Percentiles rank a stretch among this genome's conserved stretches.
Conservation (phyloP, 2,888 invertebrate species). For the Meganola albula region DNA sequence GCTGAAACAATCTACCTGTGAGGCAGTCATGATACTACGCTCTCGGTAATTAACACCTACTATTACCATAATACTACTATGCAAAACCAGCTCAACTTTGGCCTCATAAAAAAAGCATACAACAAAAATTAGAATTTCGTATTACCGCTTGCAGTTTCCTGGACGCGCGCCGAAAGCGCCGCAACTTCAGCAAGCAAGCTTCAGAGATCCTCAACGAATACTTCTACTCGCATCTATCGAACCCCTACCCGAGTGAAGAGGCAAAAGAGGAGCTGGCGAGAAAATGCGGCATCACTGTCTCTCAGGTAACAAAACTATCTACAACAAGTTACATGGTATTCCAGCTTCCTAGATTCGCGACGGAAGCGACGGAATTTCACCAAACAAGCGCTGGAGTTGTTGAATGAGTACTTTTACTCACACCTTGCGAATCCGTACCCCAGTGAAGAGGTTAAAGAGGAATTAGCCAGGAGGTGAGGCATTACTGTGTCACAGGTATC, state of each 20-base stretch:
- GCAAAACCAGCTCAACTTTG: constrained; percentile 46
- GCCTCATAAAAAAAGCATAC: constrained; percentile 29
- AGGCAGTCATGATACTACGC: constrained; percentile 99
- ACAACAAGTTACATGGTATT: too few species aligned
- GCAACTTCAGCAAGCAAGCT: constrained; percentile 99
- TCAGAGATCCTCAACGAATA: constrained; percentile 99
- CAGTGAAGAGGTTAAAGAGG: constrained; percentile 98
- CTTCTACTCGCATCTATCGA: constrained; percentile 99
- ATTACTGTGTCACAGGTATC: constrained; percentile 94
- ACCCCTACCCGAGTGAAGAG: constrained; percentile 99
- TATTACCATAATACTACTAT: constrained; percentile 1
- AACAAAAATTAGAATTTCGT: constrained; percentile 4
- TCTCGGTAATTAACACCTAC: constrained; percentile 70
- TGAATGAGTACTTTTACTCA: constrained; percentile 98
- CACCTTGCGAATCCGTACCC: constrained; percentile 98
- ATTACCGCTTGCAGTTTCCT: constrained; percentile 78
- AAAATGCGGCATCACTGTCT: constrained; percentile 99
- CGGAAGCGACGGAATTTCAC: constrained; percentile 96
- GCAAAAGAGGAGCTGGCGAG: constrained; percentile 99
- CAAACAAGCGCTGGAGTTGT: constrained; percentile 96
- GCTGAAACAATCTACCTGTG: constrained; percentile 99
- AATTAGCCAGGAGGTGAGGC: constrained; percentile 95
- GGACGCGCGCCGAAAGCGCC: constrained; percentile 91
- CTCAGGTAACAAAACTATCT: constrained; percentile 86
- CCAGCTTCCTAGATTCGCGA: constrained; percentile 80